Evolutionary conservation across 2,797 vertebrate species (phyloP), one percentile per base, ranked within the genome.

Genomic region (Heterohyrax brucei): DNA sequence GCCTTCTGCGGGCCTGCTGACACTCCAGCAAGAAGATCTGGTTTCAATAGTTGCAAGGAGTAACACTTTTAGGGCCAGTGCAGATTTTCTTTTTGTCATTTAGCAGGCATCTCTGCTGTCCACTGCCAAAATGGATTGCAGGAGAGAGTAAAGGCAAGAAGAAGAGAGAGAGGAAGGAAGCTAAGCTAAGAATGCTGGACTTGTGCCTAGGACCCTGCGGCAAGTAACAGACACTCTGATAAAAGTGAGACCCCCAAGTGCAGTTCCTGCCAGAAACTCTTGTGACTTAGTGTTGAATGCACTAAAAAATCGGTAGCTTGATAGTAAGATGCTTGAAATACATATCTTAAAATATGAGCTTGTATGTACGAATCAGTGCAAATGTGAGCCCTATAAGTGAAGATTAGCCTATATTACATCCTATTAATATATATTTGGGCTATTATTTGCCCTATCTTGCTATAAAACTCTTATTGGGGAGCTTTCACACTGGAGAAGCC

Each of bases 1-100:
- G 90, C 86, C 89, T 96, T 97, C 5, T 2, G 91, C 96, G 90
- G 95, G 50, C 95, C 82, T 24, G 12, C 46, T 18, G 79, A 95
- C 79, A 19, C 50, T 61, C 56, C 30, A 53, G 96, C 30, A 93
- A 14, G 21, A 80, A 96, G 62, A 90, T 89, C 68, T 80, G 19
- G 72, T 68, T 61, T 61, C 93, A 95, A 73, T 26, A 1, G 28
- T 48, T 88, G 84, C 70, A 96, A 95, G 82, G 78, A 95, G n/a
- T 2, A 6, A 79, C 76, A 72, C 91, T 95, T 96, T 80, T 46
- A 66, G 10, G 1, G 30, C 87, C 83, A 80, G 75, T 62, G 85
- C 10, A 0, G 79, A 46, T 72, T 95, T 93, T 64, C 87, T 50
- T 64, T 64, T 78, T 19, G 82, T 8, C 95, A 79, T 56, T 83